Base-by-base conservation (phyloP, 2,797 vertebrate species). In the Peromyscus attwateri region DNA sequence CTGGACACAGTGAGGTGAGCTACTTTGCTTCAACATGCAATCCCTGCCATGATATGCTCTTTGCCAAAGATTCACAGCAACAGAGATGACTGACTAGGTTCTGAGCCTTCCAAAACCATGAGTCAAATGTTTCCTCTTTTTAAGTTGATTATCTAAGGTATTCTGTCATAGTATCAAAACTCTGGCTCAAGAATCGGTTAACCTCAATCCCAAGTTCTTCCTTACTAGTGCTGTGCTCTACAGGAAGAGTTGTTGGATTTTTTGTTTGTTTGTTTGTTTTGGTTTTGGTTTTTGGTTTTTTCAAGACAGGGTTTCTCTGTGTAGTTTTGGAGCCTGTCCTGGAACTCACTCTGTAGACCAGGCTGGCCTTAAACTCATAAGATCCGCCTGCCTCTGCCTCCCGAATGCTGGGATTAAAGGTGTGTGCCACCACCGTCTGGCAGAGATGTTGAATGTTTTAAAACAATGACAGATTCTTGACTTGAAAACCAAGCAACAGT, bases 401-500 rank as follows among this genome's bases (percentile, higher is more conserved):
- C 49, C 2, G 49, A 52, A 2, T 52, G 49, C 49, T 52, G 49
- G 49, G 49, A 14, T 52, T 52, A 52, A 52, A 13, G 49, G 49
- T 52, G 12, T 52, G 49, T 52, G 49, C 49, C 49, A 49, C 46
- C 46, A 49, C 46, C 8, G 6, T 49, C 7, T 49, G 7, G 46
- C 46, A 49, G 46, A 82, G 19, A 66, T 71, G 10, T 13, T 73
- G 29, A 40, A 60, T n/a, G 76, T 90, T 89, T 52, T 71, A 19
- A 95, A 93, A 91, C 52, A 40, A 52, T 68, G 55, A 96, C 91
- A 87, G 6, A 3, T 8, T 62, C 37, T 40, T 75, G n/a, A n/a
- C n/a, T 87, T 93, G 62, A 60, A 95, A 95, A 85, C 9, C 29
- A 62, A 94, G 25, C 93, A 93, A 81, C 88, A 3, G 0, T 23